Base-by-base conservation (phyloP, 2,888 invertebrate genomes). In the Silvanus unidentatus region DNA sequence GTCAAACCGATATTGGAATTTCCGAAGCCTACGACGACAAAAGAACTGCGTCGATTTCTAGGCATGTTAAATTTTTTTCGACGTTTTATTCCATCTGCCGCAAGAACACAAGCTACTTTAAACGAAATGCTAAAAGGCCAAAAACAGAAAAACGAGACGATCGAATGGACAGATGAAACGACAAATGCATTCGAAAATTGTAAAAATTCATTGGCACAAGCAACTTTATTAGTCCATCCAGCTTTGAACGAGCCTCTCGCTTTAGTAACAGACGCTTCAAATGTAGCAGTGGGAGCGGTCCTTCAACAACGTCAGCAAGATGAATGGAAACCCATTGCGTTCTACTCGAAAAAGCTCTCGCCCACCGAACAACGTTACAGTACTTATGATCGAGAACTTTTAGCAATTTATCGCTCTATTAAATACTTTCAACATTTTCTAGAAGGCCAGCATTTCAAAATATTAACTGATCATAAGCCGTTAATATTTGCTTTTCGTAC, bases 311-410 rank as follows among this genome's bases (percentile, higher is more conserved):
- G 37, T 6, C 2, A n/a, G 9, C 6, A 11, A 9, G 13, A 29
- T 8, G 3, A 16, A 3, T 15, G 8, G 2, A 2, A 41, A 16
- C 41, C 41, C 6, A 30, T 37, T 10, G n/a, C 32, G 2, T 41
- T 41, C 16, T 69, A 35, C 16, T 41, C 41, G n/a, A 12, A 14
- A 11, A 42, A 42, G 39, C 22, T 42, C 10, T 15, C 15, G 6
- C 3, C 35, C 2, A 16, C 42, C 3, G 16, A 42, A 29, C 2
- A 13, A 35, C 3, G 14, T 4, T 1, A 59, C 61, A 65, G 66
- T 10, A 59, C 60, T 16, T 70, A 68, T 45, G 66, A 71, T 38
- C 16, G 66, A 1, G 66, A 68, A 46, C 59, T 71, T 0, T 49
- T 66, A 1, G 68, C 68, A 0, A 59, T 63, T 2, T 69, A 66